phyloP scores from a whole-genome alignment of 2,888 invertebrate genomes.

The Sinelater perroti region DNA sequence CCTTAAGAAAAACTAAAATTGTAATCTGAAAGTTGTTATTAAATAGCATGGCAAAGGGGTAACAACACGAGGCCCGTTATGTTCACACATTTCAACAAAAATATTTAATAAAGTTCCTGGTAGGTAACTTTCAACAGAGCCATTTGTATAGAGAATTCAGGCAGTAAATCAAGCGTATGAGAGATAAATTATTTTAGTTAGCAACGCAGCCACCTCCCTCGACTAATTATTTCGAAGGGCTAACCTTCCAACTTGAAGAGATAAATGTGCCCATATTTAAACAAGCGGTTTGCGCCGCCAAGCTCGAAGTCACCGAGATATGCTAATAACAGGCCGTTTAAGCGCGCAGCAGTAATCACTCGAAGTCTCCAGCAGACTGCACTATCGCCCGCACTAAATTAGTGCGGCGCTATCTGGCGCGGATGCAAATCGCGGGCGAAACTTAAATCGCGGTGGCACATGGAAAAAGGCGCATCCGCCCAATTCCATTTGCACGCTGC shows the following conservation, averaged over 20 bases:
- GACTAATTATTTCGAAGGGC: no score
- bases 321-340: slow-evolving; percentile 25
- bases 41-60: no score
- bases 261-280: slow-evolving; percentile 25
- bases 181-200: no score
- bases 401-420: slow-evolving; percentile 12
- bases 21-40: no score
- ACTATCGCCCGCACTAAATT: slow-evolving; percentile 26
- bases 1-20: no score
- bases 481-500: slow-evolving; percentile 43
- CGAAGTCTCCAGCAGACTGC: slow-evolving; percentile 22
- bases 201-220: no score
- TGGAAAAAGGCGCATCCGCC: slow-evolving; percentile 19
- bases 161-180: no score
- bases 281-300: slow-evolving; percentile 25
- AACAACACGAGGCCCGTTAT: no score
- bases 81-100: no score
- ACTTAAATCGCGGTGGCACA: slow-evolving; percentile 1
- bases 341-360: slow-evolving; percentile 8
- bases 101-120: no score
- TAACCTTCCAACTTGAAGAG: neutral
- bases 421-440: slow-evolving; percentile 8
- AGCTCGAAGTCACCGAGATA: slow-evolving; percentile 22
- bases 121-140: no score
- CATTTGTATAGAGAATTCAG: no score